Conservation (phyloP, 2,888 invertebrate species). For the Trimorus sp. region DNA sequence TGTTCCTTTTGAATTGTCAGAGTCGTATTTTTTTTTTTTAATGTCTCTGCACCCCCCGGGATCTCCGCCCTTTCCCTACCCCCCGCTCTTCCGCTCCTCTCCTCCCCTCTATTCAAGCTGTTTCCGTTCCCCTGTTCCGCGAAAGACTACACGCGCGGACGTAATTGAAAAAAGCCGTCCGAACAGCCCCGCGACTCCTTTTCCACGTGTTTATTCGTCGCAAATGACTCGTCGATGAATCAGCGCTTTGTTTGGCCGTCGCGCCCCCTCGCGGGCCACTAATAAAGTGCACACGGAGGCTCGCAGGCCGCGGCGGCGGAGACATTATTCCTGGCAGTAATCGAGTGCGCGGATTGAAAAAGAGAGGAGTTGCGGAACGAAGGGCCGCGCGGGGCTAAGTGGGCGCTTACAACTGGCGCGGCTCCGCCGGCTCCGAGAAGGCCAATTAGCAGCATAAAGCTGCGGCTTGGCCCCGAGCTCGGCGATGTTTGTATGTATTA, state of each 20-base stretch:
- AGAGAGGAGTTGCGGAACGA: constrained; percentile 56
- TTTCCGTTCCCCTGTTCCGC: too few relatives aligned
- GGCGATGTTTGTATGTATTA: constrained; percentile 81
- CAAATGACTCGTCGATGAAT: constrained; percentile 54
- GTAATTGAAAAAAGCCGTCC: constrained; percentile 1
- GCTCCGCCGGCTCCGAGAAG: constrained; percentile 78
- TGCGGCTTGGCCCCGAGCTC: constrained; percentile 76
- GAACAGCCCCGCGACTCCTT: neutral
- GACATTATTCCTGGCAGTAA: constrained; percentile 56
- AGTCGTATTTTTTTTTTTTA: too few relatives aligned
- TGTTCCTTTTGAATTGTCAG: too few relatives aligned
- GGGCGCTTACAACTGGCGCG: constrained; percentile 80
- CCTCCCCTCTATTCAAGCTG: too few relatives aligned
- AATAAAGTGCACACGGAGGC: constrained; percentile 40
- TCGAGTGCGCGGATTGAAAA: constrained; percentile 57
- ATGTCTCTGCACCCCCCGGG: too few relatives aligned
- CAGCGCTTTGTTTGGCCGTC: constrained; percentile 44
- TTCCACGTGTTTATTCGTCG: constrained; percentile 39
- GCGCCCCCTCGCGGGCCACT: constrained; percentile 33
- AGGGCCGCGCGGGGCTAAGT: constrained; percentile 33
- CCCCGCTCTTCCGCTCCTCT: too few relatives aligned
- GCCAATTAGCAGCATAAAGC: constrained; percentile 82
- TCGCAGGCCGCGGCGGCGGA: constrained; percentile 45
- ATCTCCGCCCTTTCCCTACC: too few relatives aligned
- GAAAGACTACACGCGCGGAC: too few relatives aligned